A percentile compares a stretch with the other conserved stretches of the same genome.
phyloP scores from a whole-genome alignment of 92 coral and sea anemone genomes.

The Palythoa heliodiscus region DNA sequence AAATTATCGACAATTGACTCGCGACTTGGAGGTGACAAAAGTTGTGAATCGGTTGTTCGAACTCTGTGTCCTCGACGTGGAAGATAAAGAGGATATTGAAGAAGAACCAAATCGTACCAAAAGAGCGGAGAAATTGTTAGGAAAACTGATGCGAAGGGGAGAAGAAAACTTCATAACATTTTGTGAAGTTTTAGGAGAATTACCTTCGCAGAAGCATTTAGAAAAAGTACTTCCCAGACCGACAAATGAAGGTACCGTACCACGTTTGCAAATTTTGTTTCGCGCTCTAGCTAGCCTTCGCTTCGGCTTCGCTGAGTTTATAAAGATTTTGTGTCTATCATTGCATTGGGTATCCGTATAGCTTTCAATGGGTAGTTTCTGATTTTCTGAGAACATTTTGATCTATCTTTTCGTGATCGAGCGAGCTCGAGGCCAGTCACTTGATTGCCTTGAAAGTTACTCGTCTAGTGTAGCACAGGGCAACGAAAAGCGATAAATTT shows the following conservation, averaged over 20 bases:
- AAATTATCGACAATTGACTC: neutral
- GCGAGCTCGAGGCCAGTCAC: slow-evolving; percentile 34
- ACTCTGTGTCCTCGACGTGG: slow-evolving; percentile 7
- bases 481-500: too few species aligned
- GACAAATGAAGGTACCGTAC: neutral
- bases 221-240: neutral
- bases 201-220: slow-evolving; percentile 22
- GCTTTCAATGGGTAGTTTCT: neutral
- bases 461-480: too few species aligned
- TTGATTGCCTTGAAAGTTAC: slow-evolving; percentile 28
- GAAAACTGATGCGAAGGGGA: slow-evolving; percentile 15
- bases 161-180: neutral
- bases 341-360: too few species aligned
- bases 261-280: neutral
- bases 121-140: neutral
- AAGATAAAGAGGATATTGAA: slow-evolving; percentile 19
- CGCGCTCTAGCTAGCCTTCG: neutral
- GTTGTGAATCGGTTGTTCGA: slow-evolving; percentile 3
- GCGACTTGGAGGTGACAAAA: slow-evolving; percentile 5
- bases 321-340: too few species aligned
- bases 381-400: neutral
- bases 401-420: neutral
- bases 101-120: neutral
- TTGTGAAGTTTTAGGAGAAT: slow-evolving; percentile 1
- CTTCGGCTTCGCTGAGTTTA: too few species aligned